Conservation (phyloP, 1,140 invertebrate genomes). For the Drosophila melanogaster region DNA sequence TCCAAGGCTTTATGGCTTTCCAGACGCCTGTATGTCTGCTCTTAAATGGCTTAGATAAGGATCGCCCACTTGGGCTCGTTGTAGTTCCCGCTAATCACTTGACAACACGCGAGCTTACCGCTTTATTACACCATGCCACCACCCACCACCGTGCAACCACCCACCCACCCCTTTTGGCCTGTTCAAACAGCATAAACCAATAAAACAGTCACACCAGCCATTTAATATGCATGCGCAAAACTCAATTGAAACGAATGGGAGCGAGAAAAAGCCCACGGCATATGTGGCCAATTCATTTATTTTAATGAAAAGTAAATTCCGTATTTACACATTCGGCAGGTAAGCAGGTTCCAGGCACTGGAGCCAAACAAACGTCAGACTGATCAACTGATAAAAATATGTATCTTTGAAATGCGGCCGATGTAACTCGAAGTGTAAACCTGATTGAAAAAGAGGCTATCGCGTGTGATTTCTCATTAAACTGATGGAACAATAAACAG, state of each 20-base stretch:
- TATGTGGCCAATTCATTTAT: constrained; percentile 63
- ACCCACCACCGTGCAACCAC: too few relatives aligned
- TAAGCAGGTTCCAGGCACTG: constrained; percentile 17
- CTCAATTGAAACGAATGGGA: constrained; percentile 34
- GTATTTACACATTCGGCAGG: constrained; percentile 29
- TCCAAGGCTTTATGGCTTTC: constrained; percentile 27
- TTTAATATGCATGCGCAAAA: constrained; percentile 61
- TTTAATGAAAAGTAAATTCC: constrained; percentile 68
- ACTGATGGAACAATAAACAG: constrained; percentile 21
- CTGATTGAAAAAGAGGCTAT: constrained; percentile 13
- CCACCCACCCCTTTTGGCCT: not conserved
- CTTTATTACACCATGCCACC: too few relatives aligned
- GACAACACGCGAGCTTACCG: constrained; percentile 55
- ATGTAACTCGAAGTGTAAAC: constrained; percentile 6
- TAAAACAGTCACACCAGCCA: constrained; percentile 39
- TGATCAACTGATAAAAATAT: not conserved
- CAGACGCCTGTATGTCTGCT: constrained; percentile 25
- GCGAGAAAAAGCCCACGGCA: constrained; percentile 19
- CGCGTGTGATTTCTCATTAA: constrained; percentile 18
- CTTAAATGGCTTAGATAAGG: constrained; percentile 46
- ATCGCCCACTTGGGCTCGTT: constrained; percentile 48
- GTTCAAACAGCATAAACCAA: constrained; percentile 19
- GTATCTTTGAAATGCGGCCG: not conserved
- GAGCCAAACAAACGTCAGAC: constrained; percentile 4
- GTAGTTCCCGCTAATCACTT: constrained; percentile 56